Evolutionary conservation across 2,797 vertebrate species (phyloP), one percentile per base, ranked within the genome.

Genomic region (Florisuga fusca): DNA sequence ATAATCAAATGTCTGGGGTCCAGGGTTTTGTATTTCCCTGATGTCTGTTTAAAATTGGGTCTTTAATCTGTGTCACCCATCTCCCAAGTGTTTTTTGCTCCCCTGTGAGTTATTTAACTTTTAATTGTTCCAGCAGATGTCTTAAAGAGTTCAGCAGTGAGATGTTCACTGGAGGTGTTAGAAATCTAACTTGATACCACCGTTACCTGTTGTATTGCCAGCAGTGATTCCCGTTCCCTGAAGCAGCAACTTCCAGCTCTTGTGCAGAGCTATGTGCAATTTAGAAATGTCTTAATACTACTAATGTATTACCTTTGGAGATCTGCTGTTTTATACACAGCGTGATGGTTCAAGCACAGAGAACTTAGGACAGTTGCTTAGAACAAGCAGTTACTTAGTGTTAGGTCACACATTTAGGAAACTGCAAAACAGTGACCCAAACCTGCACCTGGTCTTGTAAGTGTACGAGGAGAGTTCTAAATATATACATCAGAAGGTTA

Each of bases 201-300:
- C 48, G 21, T 63, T 92, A 36, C 20, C 48, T 90, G 13, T 62
- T 84, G 12, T 16, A 71, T 66, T 82, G 46, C 51, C 53, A 66
- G 48, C 1, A 8, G 20, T 55, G 45, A 55, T 92, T 90, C 43
- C 77, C 5, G 2, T 88, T 93, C 34, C 67, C 62, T 69, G 43
- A 89, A 81, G 53, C 2, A 69, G 48, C 38, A 16, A 7, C 38
- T 89, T 84, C 55, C 66, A 84, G 20, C 36, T 81, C 38, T 88
- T 59, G 4, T 69, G 51, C 87, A 62, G 59, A 73, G 17, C 43
- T 84, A 36, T 9, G 5, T 53, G 43, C 31, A 45, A 10, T 71
- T 89, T 50, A 89, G 51, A 79, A 66, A 80, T 77, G 6, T 84
- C 83, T 94, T 90, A 72, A 55, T 90, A 43, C n/a, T 84, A 23